Percentiles rank a stretch among this genome's conserved stretches.
Evolutionary conservation across 2,797 vertebrate genomes (phyloP).

Genomic region (Rhynchonycteris naso): DNA sequence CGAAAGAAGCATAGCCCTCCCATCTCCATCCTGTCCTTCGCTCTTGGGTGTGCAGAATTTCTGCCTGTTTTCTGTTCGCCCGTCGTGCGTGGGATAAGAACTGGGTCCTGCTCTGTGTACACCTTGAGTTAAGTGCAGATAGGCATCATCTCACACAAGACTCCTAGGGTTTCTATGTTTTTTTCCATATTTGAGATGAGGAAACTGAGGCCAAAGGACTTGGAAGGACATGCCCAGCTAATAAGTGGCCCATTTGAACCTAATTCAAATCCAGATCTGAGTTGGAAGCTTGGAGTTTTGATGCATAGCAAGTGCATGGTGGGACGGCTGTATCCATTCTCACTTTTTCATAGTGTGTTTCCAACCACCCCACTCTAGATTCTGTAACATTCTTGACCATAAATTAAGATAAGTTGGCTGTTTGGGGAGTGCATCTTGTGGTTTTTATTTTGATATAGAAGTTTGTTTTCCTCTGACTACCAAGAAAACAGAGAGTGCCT

Average conservation of each 20-base stretch:
- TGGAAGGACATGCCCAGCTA: background rate
- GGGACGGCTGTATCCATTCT: background rate
- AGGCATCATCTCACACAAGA: no score
- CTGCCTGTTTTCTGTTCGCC: background rate
- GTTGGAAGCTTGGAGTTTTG: background rate
- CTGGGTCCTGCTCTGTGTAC: no score
- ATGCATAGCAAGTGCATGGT: no score
- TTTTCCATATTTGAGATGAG: background rate
- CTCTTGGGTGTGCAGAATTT: background rate
- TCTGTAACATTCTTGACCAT: background rate
- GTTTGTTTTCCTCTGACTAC: background rate
- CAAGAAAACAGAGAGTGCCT: background rate
- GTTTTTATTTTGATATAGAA: background rate
- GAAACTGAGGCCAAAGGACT: background rate
- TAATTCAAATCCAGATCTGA: background rate
- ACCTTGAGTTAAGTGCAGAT: background rate
- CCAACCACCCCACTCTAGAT: background rate
- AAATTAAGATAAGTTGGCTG: background rate
- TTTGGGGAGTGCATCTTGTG: background rate
- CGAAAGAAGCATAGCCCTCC: background rate
- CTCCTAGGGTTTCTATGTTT: rapidly evolving
- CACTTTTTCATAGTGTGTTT: background rate
- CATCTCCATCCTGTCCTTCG: background rate
- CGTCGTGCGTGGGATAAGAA: background rate
- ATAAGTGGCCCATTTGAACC: background rate